These are phyloP conservation scores for Nesogale talazaci DNA, from an alignment of 2,113 vertebrate species.

Conservation along the genomic window DNA sequence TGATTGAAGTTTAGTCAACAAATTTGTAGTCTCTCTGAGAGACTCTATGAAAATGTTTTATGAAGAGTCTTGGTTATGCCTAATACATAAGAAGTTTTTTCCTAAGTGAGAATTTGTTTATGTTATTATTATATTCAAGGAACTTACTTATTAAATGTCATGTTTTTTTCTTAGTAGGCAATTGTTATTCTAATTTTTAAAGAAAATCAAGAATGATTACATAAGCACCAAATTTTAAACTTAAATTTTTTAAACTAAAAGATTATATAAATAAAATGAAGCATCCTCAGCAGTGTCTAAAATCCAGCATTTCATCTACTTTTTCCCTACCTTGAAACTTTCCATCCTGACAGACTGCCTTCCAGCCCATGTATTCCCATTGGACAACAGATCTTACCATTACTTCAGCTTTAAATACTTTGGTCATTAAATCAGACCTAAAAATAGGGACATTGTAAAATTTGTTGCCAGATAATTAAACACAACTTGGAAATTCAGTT, in stretches of 20 bases:
- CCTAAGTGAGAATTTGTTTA: constrained; percentile 4
- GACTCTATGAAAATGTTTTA: background rate
- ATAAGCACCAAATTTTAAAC: constrained; percentile 36
- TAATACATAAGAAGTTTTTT: background rate
- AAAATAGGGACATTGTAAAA: constrained; percentile 58
- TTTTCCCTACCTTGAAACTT: constrained; percentile 7
- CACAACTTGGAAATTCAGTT: constrained; percentile 64
- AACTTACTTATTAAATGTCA: background rate
- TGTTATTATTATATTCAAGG: background rate
- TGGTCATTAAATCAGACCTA: constrained; percentile 28
- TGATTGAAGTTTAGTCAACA: background rate
- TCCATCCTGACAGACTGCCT: background rate
- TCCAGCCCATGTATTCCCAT: background rate
- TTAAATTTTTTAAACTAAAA: constrained; percentile 34
- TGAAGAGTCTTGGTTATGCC: background rate
- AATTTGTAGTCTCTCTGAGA: background rate
- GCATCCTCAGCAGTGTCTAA: background rate
- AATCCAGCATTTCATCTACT: background rate
- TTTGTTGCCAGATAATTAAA: constrained; percentile 53
- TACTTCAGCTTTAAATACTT: constrained; percentile 20
- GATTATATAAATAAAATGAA: constrained; percentile 8
- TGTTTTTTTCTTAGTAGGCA: constrained; percentile 14
- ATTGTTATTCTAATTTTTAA: constrained; percentile 14
- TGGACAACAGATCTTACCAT: background rate
- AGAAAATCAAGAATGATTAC: constrained; percentile 44